phyloP scores from a whole-genome alignment of 1,140 invertebrate species.

The Odontomachus brunneus region DNA sequence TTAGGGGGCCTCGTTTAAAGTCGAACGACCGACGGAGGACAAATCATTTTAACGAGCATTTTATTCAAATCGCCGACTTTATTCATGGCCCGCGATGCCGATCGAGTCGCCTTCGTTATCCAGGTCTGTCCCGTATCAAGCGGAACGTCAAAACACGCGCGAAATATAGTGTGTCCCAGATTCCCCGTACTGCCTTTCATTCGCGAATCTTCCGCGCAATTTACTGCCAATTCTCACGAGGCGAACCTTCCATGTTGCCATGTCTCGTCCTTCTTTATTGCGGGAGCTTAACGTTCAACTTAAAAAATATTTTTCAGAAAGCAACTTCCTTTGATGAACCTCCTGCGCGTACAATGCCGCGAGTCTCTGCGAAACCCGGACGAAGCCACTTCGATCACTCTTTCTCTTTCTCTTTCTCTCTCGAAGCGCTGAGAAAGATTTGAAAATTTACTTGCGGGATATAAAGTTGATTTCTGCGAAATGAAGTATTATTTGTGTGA shows the following conservation, averaged over 20 bases:
- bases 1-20: conserved; percentile 32
- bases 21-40: conserved; percentile 23
- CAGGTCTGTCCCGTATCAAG: conserved; percentile 29
- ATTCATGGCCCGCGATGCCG: conserved; percentile 24
- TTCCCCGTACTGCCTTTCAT: neutral
- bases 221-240: neutral
- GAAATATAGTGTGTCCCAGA: neutral
- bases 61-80: conserved; percentile 36
- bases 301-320: neutral
- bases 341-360: too few species aligned
- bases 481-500: too few species aligned
- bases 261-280: neutral
- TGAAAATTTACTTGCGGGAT: too few species aligned
- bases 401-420: too few species aligned
- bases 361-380: too few species aligned
- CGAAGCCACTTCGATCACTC: too few species aligned
- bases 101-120: conserved; percentile 21
- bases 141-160: conserved; percentile 31
- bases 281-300: neutral
- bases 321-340: neutral
- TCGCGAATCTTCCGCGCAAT: neutral
- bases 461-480: too few species aligned
- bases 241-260: neutral
- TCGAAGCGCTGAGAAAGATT: too few species aligned
- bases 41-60: conserved; percentile 55